Evolutionary conservation across 2,113 vertebrate species (phyloP).

Genomic region (Sapayoa aenigma): DNA sequence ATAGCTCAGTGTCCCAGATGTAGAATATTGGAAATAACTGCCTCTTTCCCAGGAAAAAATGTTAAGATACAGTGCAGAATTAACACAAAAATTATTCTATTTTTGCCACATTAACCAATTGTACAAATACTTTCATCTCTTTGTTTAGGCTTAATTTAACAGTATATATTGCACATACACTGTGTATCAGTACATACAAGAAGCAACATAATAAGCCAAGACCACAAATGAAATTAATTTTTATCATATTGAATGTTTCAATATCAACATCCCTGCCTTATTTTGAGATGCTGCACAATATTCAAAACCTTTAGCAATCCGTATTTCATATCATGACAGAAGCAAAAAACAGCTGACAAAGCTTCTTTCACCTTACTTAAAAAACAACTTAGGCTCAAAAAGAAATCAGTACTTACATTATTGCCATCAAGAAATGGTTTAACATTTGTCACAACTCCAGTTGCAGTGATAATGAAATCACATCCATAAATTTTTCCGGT

Average conservation of each 20-base stretch:
- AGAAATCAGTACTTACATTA: constrained; percentile 74
- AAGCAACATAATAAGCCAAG: background rate
- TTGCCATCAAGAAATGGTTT: constrained; percentile 86
- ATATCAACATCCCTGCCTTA: background rate
- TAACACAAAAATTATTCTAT: background rate
- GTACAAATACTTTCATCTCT: background rate
- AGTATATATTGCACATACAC: background rate
- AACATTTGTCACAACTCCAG: constrained; percentile 88
- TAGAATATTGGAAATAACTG: background rate
- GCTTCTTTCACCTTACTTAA: background rate
- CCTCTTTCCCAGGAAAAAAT: background rate
- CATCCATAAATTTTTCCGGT: constrained; percentile 91
- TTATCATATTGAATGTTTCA: background rate
- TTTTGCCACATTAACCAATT: background rate
- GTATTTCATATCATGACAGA: background rate
- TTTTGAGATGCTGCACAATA: background rate
- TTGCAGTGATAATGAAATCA: constrained; percentile 93
- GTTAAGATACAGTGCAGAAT: background rate
- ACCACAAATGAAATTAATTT: background rate
- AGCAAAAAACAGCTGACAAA: background rate
- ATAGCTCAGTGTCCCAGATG: background rate
- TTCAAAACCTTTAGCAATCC: background rate
- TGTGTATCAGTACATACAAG: background rate
- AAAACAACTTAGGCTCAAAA: background rate
- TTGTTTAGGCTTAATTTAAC: background rate